These are phyloP conservation scores for Glossophaga mutica DNA, from an alignment of 2,797 vertebrate species.

Conservation along the genomic window DNA sequence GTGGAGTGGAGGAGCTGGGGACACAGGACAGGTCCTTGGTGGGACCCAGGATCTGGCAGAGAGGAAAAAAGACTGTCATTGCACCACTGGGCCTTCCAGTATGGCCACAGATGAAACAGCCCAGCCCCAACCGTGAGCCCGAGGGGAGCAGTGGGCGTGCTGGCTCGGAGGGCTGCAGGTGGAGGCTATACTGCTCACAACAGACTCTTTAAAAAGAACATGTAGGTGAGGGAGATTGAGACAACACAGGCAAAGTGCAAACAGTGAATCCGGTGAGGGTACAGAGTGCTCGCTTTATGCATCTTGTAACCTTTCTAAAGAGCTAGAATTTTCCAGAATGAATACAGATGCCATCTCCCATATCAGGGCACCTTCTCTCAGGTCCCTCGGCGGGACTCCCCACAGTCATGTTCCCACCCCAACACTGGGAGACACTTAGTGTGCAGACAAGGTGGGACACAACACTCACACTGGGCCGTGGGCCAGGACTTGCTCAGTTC, in stretches of 20 bases:
- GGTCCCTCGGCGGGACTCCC: not conserved
- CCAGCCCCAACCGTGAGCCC: accelerated
- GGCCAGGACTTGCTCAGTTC: not conserved
- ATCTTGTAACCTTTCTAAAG: not conserved
- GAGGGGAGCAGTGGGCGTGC: accelerated
- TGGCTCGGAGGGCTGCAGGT: not conserved
- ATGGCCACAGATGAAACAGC: not conserved
- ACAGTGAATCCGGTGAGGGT: not conserved
- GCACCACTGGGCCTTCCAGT: not conserved
- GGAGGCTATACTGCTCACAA: not conserved
- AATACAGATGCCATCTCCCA: conserved; percentile 44
- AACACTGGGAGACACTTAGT: not conserved
- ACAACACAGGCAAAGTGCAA: not conserved
- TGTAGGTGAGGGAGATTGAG: not conserved
- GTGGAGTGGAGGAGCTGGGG: not conserved
- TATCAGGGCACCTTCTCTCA: not conserved
- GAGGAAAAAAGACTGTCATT: not conserved
- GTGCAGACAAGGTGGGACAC: not conserved
- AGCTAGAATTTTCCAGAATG: conserved; percentile 63
- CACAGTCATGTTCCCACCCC: accelerated
- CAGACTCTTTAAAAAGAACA: not conserved
- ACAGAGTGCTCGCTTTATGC: not conserved
- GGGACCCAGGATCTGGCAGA: not conserved
- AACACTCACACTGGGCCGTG: not conserved
- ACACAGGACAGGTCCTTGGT: not conserved